Evolutionary conservation across 2,113 vertebrate genomes (phyloP).

Genomic region (Bolborhynchus lineola): DNA sequence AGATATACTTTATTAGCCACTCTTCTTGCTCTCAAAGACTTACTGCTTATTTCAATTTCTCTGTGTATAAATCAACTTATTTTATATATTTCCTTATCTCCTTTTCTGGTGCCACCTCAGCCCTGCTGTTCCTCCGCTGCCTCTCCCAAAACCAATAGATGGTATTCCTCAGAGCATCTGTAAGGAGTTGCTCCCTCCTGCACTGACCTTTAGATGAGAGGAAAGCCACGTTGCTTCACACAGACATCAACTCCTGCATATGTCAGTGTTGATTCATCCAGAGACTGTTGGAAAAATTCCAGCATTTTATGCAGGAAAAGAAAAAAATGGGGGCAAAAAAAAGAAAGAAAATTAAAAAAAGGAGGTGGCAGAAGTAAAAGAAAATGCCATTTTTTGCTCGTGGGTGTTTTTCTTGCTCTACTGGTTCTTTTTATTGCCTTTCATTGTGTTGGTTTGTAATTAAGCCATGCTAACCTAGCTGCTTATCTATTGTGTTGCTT

Average conservation of each 20-base stretch:
- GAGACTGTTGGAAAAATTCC: neutral
- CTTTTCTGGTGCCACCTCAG: neutral
- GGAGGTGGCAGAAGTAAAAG: neutral
- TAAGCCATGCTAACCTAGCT: neutral
- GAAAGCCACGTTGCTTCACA: neutral
- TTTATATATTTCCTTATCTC: neutral
- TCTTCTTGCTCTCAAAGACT: neutral
- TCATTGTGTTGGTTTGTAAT: neutral
- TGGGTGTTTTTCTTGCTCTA: neutral
- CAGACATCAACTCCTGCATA: neutral
- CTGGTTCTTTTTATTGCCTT: rapidly evolving
- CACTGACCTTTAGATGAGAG: neutral
- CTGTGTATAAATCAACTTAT: neutral
- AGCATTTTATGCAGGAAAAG: neutral
- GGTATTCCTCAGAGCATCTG: neutral
- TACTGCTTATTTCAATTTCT: neutral
- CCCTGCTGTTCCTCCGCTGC: neutral
- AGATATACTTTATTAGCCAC: neutral
- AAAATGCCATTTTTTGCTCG: neutral
- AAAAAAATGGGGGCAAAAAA: too few relatives aligned
- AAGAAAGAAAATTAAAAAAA: neutral
- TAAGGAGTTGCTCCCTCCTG: neutral
- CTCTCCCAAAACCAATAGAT: neutral
- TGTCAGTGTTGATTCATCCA: neutral
- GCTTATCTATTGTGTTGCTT: neutral